phyloP scores from a whole-genome alignment of 2,797 vertebrate genomes.

The Halcyon leucocephala region DNA sequence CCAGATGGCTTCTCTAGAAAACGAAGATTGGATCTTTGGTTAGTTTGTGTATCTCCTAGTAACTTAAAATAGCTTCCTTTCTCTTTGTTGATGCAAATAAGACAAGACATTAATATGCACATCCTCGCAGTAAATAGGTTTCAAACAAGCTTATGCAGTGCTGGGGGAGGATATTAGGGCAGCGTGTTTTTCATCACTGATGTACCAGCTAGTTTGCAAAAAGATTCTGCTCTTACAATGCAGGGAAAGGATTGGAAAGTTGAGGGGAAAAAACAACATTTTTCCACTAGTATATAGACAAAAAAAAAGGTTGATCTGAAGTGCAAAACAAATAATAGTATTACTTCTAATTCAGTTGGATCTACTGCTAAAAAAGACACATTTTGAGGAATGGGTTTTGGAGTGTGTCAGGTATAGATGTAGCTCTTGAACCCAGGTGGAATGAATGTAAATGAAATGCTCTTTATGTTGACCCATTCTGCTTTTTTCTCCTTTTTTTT shows the following conservation, averaged over 20 bases:
- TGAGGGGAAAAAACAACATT: background rate
- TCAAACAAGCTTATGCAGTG: conserved; percentile 25
- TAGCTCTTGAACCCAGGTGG: background rate
- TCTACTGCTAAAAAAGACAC: background rate
- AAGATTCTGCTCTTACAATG: background rate
- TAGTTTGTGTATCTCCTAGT: background rate
- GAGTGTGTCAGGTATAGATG: background rate
- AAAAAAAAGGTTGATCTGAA: background rate
- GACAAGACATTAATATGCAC: conserved; percentile 42
- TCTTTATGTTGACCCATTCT: background rate
- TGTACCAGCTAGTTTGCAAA: background rate
- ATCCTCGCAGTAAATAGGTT: conserved; percentile 43
- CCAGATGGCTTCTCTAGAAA: background rate
- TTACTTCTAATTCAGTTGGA: background rate
- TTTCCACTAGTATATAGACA: background rate
- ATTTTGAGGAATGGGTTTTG: background rate
- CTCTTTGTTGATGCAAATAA: conserved; percentile 55
- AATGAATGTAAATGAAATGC: background rate
- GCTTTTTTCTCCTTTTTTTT: too few species aligned
- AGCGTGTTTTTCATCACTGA: background rate
- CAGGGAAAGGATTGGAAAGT: background rate
- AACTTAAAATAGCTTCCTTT: conserved; percentile 41
- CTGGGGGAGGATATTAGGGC: conserved; percentile 14
- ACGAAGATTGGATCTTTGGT: background rate
- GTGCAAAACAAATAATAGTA: background rate